Evolutionary conservation across 2,797 vertebrate species (phyloP), one percentile per base, ranked within the genome.

Genomic region (Ptychadena robeensis): DNA sequence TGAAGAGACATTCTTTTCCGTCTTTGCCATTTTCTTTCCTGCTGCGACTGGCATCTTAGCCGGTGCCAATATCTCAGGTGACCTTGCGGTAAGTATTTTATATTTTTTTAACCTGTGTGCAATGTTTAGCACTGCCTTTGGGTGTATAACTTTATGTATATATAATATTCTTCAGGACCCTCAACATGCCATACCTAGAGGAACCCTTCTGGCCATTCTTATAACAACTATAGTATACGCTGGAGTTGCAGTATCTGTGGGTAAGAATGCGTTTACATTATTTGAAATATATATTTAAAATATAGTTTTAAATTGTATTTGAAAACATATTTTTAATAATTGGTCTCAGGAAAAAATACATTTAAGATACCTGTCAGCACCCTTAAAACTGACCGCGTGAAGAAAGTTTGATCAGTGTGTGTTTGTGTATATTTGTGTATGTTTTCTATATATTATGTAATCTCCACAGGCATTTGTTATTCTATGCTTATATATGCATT

Each of bases 31-130:
- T 89, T 99, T 99, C 92, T 99, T 99, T 90, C 98, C 98, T 67
- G 98, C 98, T 81, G 98, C 98, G 85, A 99, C 98, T 77, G 98
- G 98, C 85, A 99, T 99, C 90, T 92, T 99, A 87, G 98, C 98
- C 48, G 98, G 98, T 83, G 96, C 98, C 86, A 99, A 99, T 92
- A 99, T 99, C 93, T 99, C 98, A 64, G 98, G 98, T 91, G 98
- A 99, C 89, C 97, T 99, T 73, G 93, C 96, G 63, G 98, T 99
- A 88, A 96, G 97, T 92, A 82, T 35, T 28, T 40, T 83, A 11
- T 57, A n/a, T n/a, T 53, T 22, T 53, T 9, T 31, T 7, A 10
- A 35, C 12, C 10, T 31, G 22, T 9, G 9, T 71, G 12, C 9
- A 34, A 12, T 40, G 25, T 8, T n/a, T 31, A 59, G 31, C 8